These are phyloP conservation scores for Drosophila navojoa DNA, from an alignment of 1,140 invertebrate species.

Conservation along the genomic window DNA sequence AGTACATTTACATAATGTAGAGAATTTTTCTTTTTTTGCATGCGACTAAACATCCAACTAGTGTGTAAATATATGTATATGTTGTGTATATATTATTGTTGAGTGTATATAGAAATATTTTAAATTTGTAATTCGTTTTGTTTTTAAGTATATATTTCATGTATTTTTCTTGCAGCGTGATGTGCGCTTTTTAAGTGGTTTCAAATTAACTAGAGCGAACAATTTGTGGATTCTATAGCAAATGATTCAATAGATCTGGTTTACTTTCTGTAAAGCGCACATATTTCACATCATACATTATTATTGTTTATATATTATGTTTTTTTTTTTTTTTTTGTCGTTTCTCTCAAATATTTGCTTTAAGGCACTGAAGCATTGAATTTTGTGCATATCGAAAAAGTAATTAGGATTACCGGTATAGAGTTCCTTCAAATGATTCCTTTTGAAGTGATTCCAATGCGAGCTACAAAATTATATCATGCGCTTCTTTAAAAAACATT, in stretches of 20 bases:
- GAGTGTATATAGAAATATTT: conserved; percentile 74
- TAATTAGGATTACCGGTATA: conserved; percentile 41
- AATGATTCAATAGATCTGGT: conserved; percentile 9
- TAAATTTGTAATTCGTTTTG: conserved; percentile 64
- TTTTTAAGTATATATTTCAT: background rate
- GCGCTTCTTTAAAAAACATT: conserved; percentile 48
- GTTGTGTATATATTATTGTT: conserved; percentile 56
- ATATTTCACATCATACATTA: conserved; percentile 35
- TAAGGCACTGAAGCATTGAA: conserved; percentile 82
- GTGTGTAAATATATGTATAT: conserved; percentile 77
- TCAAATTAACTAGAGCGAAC: conserved; percentile 25
- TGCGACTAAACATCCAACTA: conserved; percentile 75
- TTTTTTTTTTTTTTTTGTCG: conserved; percentile 28
- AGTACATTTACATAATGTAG: conserved; percentile 75
- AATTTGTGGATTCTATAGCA: conserved; percentile 8
- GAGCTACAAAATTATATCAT: conserved; percentile 58
- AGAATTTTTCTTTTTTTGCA: conserved; percentile 27
- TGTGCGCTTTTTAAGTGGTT: conserved; percentile 50
- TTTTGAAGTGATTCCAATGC: conserved; percentile 28
- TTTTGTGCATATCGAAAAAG: conserved; percentile 77
- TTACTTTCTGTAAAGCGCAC: conserved; percentile 23
- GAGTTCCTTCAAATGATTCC: conserved; percentile 11
- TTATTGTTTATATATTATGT: conserved; percentile 2
- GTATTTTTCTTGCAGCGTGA: conserved; percentile 28
- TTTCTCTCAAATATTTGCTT: conserved; percentile 61